These are phyloP conservation scores for Helicoverpa zea DNA, from an alignment of 1,140 invertebrate species.

Conservation along the genomic window DNA sequence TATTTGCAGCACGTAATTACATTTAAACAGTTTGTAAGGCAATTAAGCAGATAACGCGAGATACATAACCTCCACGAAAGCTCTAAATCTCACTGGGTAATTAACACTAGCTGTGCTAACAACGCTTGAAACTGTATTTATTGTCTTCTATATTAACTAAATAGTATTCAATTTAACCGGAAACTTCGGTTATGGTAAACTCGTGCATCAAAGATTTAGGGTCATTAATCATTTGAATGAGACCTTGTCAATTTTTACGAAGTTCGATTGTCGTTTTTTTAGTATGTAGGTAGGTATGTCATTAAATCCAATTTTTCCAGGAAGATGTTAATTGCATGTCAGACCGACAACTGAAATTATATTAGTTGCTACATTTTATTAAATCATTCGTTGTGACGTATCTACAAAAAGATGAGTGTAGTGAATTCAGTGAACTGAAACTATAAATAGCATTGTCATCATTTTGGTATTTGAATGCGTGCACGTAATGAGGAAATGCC, in stretches of 20 bases:
- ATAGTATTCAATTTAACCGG: constrained; percentile 3
- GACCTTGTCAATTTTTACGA: neutral
- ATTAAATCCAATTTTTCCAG: no score
- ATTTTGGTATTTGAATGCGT: constrained; percentile 3
- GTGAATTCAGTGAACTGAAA: no score
- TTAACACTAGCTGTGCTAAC: constrained; percentile 55
- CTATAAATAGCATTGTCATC: neutral
- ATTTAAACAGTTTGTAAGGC: constrained; percentile 47
- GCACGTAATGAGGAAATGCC: constrained; percentile 2
- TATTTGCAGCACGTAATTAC: constrained; percentile 40
- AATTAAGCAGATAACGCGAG: constrained; percentile 57
- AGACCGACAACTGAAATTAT: no score
- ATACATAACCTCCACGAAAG: constrained; percentile 55
- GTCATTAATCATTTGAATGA: neutral
- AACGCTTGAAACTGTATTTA: constrained; percentile 32
- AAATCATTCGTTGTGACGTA: no score
- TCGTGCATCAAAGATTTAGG: neutral
- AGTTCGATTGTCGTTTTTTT: no score
- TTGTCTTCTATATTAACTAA: constrained; percentile 15
- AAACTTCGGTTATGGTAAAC: neutral
- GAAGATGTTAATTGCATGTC: no score
- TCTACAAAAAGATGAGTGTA: no score
- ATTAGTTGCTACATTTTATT: no score
- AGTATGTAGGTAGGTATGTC: no score
- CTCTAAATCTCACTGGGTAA: constrained; percentile 58